Conservation (phyloP, 2,113 vertebrate genomes). For the Perca schrenkii region DNA sequence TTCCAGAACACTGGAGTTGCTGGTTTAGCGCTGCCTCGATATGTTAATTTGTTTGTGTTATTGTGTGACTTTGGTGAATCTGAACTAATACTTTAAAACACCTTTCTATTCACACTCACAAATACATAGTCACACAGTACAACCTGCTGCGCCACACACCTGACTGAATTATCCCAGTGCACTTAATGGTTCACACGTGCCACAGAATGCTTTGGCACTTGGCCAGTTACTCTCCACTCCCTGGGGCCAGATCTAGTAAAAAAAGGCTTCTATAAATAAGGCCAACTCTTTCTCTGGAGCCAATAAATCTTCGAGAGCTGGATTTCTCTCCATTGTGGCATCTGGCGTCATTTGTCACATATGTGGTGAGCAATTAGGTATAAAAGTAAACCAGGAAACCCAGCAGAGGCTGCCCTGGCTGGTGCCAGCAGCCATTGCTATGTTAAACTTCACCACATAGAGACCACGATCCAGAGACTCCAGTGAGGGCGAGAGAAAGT, state of each 20-base stretch:
- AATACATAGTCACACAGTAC: constrained; percentile 15
- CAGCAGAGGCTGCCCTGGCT: constrained; percentile 43
- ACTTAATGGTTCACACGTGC: constrained; percentile 74
- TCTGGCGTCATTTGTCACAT: constrained; percentile 82
- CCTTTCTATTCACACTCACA: constrained; percentile 10
- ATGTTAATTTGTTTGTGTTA: too few species aligned
- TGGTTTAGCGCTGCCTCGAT: too few species aligned
- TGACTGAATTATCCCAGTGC: constrained; percentile 55
- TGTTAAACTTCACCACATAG: constrained; percentile 70
- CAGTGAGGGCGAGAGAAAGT: constrained; percentile 15
- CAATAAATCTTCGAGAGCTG: constrained; percentile 78
- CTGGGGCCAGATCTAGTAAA: constrained; percentile 70
- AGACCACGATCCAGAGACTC: constrained; percentile 38
- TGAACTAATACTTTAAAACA: too few species aligned
- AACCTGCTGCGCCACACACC: constrained; percentile 67
- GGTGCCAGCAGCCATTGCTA: constrained; percentile 74
- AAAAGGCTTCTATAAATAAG: constrained; percentile 78
- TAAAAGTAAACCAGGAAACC: constrained; percentile 76
- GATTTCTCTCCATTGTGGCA: constrained; percentile 77
- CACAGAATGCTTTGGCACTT: constrained; percentile 56
- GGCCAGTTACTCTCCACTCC: constrained; percentile 63
- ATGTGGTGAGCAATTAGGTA: constrained; percentile 80
- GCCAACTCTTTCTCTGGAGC: constrained; percentile 68
- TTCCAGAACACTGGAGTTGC: too few species aligned
- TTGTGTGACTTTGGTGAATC: too few species aligned